These are phyloP conservation scores for Plebejus argus DNA, from an alignment of 2,888 invertebrate genomes.

Conservation along the genomic window DNA sequence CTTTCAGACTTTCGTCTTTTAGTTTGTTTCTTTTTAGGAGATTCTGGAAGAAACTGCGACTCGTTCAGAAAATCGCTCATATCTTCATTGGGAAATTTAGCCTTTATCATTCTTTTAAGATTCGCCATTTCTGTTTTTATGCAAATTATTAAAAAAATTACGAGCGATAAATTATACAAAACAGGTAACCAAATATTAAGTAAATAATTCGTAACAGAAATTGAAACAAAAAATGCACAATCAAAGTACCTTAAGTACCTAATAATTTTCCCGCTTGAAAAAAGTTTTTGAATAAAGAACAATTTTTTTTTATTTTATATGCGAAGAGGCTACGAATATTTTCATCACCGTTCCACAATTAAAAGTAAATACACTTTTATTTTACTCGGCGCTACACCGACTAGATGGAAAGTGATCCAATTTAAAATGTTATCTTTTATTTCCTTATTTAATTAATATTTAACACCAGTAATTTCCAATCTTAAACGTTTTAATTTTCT, in stretches of 20 bases:
- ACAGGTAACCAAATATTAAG: neutral
- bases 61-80: constrained; percentile 48
- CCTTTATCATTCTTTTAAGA: constrained; percentile 53
- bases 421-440: too few relatives aligned
- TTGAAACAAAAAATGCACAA: too few relatives aligned
- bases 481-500: neutral
- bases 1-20: constrained; percentile 52
- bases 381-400: too few relatives aligned
- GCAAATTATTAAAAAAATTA: neutral
- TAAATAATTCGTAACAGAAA: too few relatives aligned
- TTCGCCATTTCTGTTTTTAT: constrained; percentile 50
- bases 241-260: too few relatives aligned
- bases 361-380: neutral
- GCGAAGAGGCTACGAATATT: neutral
- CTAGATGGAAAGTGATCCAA: too few relatives aligned
- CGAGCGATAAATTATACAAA: neutral
- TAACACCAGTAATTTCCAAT: neutral
- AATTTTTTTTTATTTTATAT: neutral
- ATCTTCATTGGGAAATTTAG: constrained; percentile 58
- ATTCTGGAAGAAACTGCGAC: constrained; percentile 48
- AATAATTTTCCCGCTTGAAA: neutral
- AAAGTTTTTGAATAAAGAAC: neutral
- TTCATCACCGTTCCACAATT: neutral
- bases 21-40: constrained; percentile 53
- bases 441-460: neutral